Evolutionary conservation across 2,888 invertebrate species (phyloP).

Genomic region (Drosophila vallismaia): DNA sequence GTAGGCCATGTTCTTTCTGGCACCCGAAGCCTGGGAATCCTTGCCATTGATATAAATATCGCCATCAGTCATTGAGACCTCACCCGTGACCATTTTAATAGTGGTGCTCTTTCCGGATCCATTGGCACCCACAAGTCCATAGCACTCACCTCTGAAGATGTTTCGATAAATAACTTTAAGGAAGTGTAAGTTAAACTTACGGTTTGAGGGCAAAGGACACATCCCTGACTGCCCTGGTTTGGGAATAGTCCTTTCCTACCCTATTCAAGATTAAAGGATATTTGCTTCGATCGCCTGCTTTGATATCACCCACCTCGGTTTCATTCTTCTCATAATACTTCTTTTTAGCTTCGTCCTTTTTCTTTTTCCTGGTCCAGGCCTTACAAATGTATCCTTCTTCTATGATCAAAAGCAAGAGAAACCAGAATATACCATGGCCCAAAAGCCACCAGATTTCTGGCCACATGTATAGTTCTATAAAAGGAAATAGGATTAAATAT

Average conservation of each 20-base stretch:
- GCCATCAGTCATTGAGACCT: slow-evolving; percentile 88
- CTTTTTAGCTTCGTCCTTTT: no score
- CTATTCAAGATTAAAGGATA: slow-evolving; percentile 86
- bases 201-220: slow-evolving; percentile 85
- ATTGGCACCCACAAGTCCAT: slow-evolving; percentile 91
- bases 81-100: slow-evolving; percentile 94
- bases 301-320: no score
- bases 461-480: background rate
- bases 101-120: slow-evolving; percentile 94
- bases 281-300: background rate
- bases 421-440: slow-evolving; percentile 3
- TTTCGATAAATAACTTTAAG: background rate
- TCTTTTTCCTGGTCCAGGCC: background rate
- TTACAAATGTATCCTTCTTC: background rate
- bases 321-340: no score
- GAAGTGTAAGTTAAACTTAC: slow-evolving; percentile 40
- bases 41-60: slow-evolving; percentile 87
- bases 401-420: slow-evolving; percentile 4
- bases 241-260: slow-evolving; percentile 89
- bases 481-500: background rate
- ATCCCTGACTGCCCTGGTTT: slow-evolving; percentile 90
- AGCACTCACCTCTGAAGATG: slow-evolving; percentile 87
- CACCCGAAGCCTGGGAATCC: slow-evolving; percentile 82
- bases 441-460: slow-evolving; percentile 4
- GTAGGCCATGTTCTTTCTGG: slow-evolving; percentile 87